A percentile compares a stretch with the other conserved stretches of the same genome.
These are phyloP conservation scores for Megaleporinus macrocephalus DNA, from an alignment of 2,113 vertebrate species.

Conservation along the genomic window DNA sequence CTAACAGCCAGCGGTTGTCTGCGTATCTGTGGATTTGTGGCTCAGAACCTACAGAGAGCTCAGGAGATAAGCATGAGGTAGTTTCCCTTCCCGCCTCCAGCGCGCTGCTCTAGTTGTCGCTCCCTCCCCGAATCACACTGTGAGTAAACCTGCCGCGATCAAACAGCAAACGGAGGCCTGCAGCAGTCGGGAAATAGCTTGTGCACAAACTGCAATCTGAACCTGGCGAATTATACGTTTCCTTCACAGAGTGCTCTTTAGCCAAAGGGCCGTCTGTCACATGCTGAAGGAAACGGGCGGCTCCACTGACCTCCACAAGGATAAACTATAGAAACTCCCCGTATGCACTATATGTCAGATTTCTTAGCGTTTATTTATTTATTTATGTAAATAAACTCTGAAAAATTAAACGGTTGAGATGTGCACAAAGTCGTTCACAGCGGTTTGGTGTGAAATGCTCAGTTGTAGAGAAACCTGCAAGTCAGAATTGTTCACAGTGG, in stretches of 20 bases:
- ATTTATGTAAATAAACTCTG: too few species aligned
- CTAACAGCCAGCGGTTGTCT: neutral
- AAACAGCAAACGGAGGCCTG: slow-evolving; percentile 6
- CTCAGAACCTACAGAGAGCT: neutral
- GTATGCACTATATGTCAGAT: neutral
- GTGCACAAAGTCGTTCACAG: too few species aligned
- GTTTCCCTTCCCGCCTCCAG: neutral
- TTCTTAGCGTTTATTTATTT: neutral
- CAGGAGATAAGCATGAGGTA: neutral
- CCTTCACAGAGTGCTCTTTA: slow-evolving; percentile 13
- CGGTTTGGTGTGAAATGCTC: too few species aligned
- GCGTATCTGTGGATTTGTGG: neutral
- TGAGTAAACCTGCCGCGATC: slow-evolving; percentile 13
- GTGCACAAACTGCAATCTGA: slow-evolving; percentile 16
- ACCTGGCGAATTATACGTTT: slow-evolving; percentile 25
- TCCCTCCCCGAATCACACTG: neutral
- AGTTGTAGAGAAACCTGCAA: too few species aligned
- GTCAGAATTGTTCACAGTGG: too few species aligned
- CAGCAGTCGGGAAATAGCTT: slow-evolving; percentile 25
- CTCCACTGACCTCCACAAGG: neutral
- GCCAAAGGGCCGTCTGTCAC: slow-evolving; percentile 4
- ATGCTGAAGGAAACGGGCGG: neutral
- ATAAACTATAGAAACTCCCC: neutral
- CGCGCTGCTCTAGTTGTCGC: neutral
- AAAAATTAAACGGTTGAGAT: too few species aligned